Evolutionary conservation across 2,888 invertebrate genomes (phyloP), one percentile per base, ranked within the genome.

Genomic region (Amphipyra tragopoginis): DNA sequence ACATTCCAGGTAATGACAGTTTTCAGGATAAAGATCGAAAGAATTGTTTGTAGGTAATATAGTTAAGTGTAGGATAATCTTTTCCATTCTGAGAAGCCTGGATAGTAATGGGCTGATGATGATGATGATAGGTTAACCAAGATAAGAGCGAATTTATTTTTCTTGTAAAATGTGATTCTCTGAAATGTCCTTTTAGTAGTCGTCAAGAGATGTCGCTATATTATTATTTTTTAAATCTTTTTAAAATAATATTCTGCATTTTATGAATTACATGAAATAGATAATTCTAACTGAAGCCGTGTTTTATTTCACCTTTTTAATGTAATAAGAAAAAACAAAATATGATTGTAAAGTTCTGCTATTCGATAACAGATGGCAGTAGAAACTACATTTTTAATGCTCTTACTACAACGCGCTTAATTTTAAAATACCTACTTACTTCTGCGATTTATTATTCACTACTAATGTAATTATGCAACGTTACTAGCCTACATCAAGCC

Each of bases 331-430:
- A 21, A 21, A 21, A 3, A 21, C 21, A 21, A 21, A 40, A 9
- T 29, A 29, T 29, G 29, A 29, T 5, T 29, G n/a, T n/a, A 2
- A 29, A 57, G 43, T 67, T 59, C 7, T 7, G 62, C 77, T 79
- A 79, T 34, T 79, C 52, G 68, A 44, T 48, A 65, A 72, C 48
- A 79, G 79, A 73, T 79, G 79, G 72, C 79, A 49, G 47, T 61
- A 61, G 4, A 13, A 10, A 7, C 1, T 8, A 38, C 6, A 43
- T 45, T 59, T 43, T 42, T 10, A 10, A 14, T 11, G 2, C 43
- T 15, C 11, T 15, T 5, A 21, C 21, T 1, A 5, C 6, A 15
- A 48, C 10, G 8, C 8, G 0, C 34, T 10, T 7, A 4, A 29
- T 29, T 29, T 29, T 29, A 3, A 4, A 26, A 4, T n/a, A 34